Base-by-base conservation (phyloP, 35 echinoderm and acorn worm genomes). In the Diadema setosum region DNA sequence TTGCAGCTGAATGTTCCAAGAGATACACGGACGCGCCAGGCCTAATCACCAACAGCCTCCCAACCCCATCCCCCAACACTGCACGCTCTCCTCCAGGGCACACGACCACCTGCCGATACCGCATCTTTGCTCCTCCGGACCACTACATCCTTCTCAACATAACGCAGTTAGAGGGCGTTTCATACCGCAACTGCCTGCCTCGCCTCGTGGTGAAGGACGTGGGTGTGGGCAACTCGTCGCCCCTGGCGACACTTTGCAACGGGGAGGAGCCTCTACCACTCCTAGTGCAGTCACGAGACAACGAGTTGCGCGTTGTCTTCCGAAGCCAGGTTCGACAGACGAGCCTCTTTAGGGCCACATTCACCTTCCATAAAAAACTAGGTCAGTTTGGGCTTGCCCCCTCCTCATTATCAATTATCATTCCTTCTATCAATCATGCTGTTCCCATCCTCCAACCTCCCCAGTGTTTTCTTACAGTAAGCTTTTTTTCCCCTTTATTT, bases 221-320 rank as follows among this genome's bases (percentile, higher is more conserved):
- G 17, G 82, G 61, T 24, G 59, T 58, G 32, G 67, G 41, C 55
- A 70, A 24, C 41, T 26, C 44, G 29, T 35, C 73, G 26, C 85
- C 45, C 59, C 87, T 39, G 64, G 78, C 88, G 15, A 69, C 42
- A 14, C 56, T 70, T 23, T 81, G 80, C 60, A 80, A 50, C 70
- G 70, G 91, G 85, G 82, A 85, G 52, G 48, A 84, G 58, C 84
- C 81, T 58, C 82, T 96, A 49, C 94, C 94, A 43, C 58, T 88
- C 65, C 65, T 96, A 76, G 94, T 96, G 89, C 94, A 96, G 91
- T 96, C 94, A 81, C 80, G 63, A 42, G 89, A 81, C 29, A 92
- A 88, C 32, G 85, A 96, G 82, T 85, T 96, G 9, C 91, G 76
- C 83, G 63, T 96, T 42, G 70, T 84, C 46, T 96, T 91, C 70